Percentiles rank a stretch among this genome's conserved stretches.
phyloP scores from a whole-genome alignment of 2,113 vertebrate species.

The Callipepla californica region DNA sequence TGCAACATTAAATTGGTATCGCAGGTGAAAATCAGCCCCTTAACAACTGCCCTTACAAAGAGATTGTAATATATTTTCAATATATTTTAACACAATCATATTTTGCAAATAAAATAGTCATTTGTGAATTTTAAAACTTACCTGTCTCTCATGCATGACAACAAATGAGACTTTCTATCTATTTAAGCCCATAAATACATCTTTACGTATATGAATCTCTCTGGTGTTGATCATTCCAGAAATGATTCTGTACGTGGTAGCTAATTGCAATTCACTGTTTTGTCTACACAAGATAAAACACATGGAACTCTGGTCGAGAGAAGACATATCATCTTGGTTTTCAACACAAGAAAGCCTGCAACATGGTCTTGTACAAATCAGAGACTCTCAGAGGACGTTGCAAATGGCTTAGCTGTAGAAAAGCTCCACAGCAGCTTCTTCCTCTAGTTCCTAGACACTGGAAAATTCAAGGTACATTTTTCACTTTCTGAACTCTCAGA shows the following conservation, averaged over 20 bases:
- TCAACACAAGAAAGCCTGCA: neutral
- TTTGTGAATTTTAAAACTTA: neutral
- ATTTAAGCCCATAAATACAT: neutral
- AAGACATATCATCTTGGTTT: neutral
- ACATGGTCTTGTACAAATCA: neutral
- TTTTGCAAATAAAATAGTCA: neutral
- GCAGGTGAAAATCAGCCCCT: neutral
- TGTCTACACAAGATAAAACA: neutral
- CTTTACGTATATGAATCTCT: neutral
- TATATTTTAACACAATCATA: neutral
- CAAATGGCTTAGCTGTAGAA: neutral
- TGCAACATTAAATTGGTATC: neutral
- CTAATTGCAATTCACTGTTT: neutral
- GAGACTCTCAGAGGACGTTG: neutral
- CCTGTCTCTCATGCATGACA: neutral
- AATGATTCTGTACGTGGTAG: too few species aligned
- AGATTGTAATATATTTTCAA: neutral
- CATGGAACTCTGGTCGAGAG: neutral
- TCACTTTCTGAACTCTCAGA: neutral
- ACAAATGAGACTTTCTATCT: neutral
- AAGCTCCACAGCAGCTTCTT: neutral
- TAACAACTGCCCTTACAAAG: neutral
- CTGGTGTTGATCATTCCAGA: neutral
- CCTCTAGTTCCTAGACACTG: too few species aligned
- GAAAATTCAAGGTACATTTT: neutral